These are phyloP conservation scores for Patella vulgata DNA, from an alignment of 1,140 invertebrate species.

Conservation along the genomic window DNA sequence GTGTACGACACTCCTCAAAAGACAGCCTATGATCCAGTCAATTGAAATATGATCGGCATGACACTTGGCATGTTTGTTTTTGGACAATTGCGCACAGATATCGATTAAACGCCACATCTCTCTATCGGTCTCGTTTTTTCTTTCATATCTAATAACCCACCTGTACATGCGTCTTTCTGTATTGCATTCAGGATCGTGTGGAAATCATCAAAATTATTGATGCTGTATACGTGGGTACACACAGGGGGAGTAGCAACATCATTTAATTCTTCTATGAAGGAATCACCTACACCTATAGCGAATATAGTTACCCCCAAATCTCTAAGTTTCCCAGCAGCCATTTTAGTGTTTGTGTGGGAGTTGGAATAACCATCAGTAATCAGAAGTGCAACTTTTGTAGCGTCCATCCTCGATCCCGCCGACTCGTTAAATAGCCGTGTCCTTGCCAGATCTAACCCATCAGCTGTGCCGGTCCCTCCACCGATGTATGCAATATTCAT, in stretches of 20 bases:
- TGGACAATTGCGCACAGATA: no score
- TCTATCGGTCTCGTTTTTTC: no score
- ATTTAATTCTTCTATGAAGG: slow-evolving; percentile 23
- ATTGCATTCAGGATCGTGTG: slow-evolving; percentile 33
- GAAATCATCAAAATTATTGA: slow-evolving; percentile 33
- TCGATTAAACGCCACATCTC: no score
- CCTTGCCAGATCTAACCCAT: slow-evolving; percentile 18
- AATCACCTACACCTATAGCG: slow-evolving; percentile 26
- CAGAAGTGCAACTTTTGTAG: no score
- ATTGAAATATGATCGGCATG: no score
- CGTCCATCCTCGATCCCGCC: background rate
- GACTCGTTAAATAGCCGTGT: slow-evolving; percentile 10
- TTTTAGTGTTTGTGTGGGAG: slow-evolving; percentile 14
- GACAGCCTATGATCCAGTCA: no score
- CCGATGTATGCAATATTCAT: slow-evolving; percentile 4
- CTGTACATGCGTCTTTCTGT: slow-evolving; percentile 32
- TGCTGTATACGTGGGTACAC: slow-evolving; percentile 33
- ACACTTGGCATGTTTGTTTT: no score
- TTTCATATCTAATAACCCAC: no score
- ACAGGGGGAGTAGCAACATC: slow-evolving; percentile 19
- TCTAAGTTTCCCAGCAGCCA: no score
- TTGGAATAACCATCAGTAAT: no score
- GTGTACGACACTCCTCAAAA: no score
- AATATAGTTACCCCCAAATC: slow-evolving; percentile 28
- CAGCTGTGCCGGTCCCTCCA: slow-evolving; percentile 24